Evolutionary conservation across 2,113 vertebrate genomes (phyloP).

Genomic region (Mobula hypostoma): DNA sequence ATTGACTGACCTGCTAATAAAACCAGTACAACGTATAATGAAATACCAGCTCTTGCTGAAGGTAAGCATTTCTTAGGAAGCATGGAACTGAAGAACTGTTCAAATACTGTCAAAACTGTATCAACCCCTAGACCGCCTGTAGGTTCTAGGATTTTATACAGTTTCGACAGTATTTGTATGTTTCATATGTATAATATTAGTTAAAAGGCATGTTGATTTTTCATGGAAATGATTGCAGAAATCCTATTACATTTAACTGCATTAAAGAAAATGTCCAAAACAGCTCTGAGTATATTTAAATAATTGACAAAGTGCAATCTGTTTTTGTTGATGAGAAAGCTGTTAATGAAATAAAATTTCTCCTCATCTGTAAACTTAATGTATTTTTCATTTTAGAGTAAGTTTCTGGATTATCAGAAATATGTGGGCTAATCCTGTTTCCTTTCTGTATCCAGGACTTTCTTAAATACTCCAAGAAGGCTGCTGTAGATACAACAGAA

Average conservation of each 20-base stretch:
- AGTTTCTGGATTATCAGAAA: not conserved
- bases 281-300: not conserved
- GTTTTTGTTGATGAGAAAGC: not conserved
- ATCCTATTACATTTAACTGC: not conserved
- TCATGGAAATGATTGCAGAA: not conserved
- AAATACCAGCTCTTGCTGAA: slow-evolving; percentile 97
- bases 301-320: not conserved
- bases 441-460: slow-evolving; percentile 67
- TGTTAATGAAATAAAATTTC: not conserved
- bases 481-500: slow-evolving; percentile 79
- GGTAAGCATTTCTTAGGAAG: slow-evolving; percentile 54
- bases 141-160: not conserved
- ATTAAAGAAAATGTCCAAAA: not conserved
- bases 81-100: not conserved
- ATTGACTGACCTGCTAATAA: slow-evolving; percentile 89
- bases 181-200: not conserved
- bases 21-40: slow-evolving; percentile 94
- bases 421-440: slow-evolving; percentile 2
- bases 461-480: slow-evolving; percentile 90
- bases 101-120: too few species aligned
- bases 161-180: not conserved
- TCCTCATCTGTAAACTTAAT: not conserved
- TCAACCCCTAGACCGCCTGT: not conserved
- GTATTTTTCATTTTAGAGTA: not conserved
- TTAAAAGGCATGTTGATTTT: not conserved